Percentiles rank a stretch among this genome's conserved stretches.
phyloP scores from a whole-genome alignment of 92 coral and sea anemone species.

The Porites rus region DNA sequence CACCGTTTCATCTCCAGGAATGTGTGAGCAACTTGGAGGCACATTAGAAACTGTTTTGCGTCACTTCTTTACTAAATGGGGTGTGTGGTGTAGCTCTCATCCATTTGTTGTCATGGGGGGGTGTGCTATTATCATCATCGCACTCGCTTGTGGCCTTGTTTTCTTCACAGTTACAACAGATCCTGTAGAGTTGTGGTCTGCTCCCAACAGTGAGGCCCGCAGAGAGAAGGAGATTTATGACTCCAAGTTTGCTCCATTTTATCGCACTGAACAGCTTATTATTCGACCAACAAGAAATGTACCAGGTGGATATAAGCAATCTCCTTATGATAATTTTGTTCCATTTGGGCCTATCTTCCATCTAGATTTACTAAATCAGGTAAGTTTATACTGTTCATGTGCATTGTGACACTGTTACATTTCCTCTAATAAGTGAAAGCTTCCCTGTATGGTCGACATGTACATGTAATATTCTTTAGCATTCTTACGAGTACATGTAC shows the following conservation, averaged over 20 bases:
- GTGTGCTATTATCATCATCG: conserved; percentile 62
- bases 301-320: conserved; percentile 52
- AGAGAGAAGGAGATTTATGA: conserved; percentile 83
- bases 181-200: conserved; percentile 94
- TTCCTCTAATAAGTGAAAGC: no score
- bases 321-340: conserved; percentile 46
- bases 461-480: no score
- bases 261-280: conserved; percentile 95
- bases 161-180: conserved; percentile 81
- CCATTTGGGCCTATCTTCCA: conserved; percentile 81
- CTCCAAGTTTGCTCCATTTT: conserved; percentile 86
- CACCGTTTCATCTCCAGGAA: conserved; percentile 64
- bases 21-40: conserved; percentile 77
- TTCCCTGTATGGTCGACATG: no score
- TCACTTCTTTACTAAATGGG: conserved; percentile 79
- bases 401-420: background rate
- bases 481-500: no score
- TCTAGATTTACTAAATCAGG: conserved; percentile 67
- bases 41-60: conserved; percentile 70
- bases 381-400: background rate
- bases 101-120: conserved; percentile 72
- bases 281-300: conserved; percentile 53
- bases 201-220: conserved; percentile 89
- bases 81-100: conserved; percentile 79
- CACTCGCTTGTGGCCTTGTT: conserved; percentile 74